Evolutionary conservation across 1,140 invertebrate genomes (phyloP).

Genomic region (Drosophila nannoptera): DNA sequence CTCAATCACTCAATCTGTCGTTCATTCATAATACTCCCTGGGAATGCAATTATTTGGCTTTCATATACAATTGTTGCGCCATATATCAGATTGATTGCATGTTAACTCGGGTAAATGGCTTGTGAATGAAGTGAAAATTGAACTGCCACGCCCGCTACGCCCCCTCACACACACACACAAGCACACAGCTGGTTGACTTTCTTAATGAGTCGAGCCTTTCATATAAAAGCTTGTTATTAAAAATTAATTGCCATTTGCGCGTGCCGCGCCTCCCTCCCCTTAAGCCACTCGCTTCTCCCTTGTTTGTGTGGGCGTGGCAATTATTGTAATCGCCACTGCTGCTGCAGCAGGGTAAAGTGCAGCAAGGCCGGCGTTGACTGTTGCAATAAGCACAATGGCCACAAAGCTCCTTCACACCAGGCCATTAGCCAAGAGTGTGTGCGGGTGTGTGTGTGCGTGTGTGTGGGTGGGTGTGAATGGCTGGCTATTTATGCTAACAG

Average conservation of each 20-base stretch:
- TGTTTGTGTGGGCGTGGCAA: conserved; percentile 19
- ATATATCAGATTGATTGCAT: conserved; percentile 54
- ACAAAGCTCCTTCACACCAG: conserved; percentile 16
- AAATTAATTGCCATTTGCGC: conserved; percentile 52
- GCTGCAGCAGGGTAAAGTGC: conserved; percentile 13
- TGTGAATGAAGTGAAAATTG: conserved; percentile 44
- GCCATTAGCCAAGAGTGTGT: conserved; percentile 1
- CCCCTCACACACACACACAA: background rate
- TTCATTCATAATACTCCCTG: background rate
- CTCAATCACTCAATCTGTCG: background rate
- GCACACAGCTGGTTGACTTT: background rate
- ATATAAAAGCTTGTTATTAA: conserved; percentile 70
- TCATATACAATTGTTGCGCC: conserved; percentile 27
- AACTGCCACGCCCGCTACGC: conserved; percentile 7
- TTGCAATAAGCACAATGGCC: conserved; percentile 38
- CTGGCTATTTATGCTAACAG: conserved; percentile 40
- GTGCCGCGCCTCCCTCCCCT: conserved; percentile 1
- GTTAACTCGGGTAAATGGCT: conserved; percentile 55
- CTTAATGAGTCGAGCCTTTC: conserved; percentile 31
- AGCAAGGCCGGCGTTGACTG: conserved; percentile 14
- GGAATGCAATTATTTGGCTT: conserved; percentile 29
- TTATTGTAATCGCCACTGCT: conserved; percentile 46
- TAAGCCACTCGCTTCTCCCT: no score
- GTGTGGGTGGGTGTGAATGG: conserved; percentile 4
- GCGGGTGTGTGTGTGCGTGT: conserved; percentile 4